Evolutionary conservation across 2,888 invertebrate species (phyloP).

Genomic region (Steromphala cineraria): DNA sequence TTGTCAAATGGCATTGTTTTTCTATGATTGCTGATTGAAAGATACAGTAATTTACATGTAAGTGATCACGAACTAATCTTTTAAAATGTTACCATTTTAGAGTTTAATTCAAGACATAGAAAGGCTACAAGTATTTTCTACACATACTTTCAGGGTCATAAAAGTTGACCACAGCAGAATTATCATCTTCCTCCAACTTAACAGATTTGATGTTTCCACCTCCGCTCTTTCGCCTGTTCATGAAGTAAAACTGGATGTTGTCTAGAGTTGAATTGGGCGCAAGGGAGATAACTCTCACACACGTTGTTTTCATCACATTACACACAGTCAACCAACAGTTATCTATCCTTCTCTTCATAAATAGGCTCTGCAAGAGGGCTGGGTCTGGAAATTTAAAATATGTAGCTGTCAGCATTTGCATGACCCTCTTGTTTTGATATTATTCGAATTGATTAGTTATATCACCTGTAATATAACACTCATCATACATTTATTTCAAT

Average conservation of each 20-base stretch:
- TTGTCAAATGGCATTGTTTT: too few relatives aligned
- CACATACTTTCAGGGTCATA: slow-evolving; percentile 26
- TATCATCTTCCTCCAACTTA: not conserved
- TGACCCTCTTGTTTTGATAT: too few relatives aligned
- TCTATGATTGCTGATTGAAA: too few relatives aligned
- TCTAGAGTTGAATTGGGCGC: slow-evolving; percentile 6
- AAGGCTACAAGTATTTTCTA: not conserved
- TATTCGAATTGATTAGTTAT: too few relatives aligned
- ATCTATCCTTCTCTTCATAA: not conserved
- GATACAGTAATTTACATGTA: too few relatives aligned
- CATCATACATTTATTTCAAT: too few relatives aligned
- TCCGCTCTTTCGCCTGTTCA: slow-evolving; percentile 27
- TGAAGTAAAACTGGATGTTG: slow-evolving; percentile 26
- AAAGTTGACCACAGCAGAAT: slow-evolving; percentile 31
- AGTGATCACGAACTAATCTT: too few relatives aligned
- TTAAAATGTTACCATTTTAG: too few relatives aligned
- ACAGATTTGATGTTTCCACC: slow-evolving; percentile 31
- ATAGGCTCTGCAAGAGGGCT: not conserved
- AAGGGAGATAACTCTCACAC: not conserved
- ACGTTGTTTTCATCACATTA: not conserved
- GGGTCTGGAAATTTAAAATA: too few relatives aligned
- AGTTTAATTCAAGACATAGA: too few relatives aligned
- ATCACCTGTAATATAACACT: too few relatives aligned
- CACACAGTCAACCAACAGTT: not conserved
- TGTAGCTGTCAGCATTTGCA: too few relatives aligned